These are phyloP conservation scores for Papilio xuthus DNA, from an alignment of 1,140 invertebrate species.

Conservation along the genomic window DNA sequence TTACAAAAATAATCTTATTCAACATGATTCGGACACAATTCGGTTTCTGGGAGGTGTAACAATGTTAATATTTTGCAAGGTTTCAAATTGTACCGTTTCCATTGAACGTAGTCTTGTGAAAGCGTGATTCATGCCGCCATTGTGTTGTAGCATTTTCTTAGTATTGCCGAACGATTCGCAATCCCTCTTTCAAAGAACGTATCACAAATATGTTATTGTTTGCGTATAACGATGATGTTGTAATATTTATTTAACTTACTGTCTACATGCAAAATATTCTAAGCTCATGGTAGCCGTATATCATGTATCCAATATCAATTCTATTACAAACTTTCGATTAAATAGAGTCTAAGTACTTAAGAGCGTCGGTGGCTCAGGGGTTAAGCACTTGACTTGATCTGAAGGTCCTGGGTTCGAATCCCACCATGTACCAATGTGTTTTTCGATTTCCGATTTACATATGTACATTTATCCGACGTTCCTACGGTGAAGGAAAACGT, in stretches of 20 bases:
- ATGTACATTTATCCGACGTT: too few relatives aligned
- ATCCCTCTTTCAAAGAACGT: slow-evolving; percentile 2
- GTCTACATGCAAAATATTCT: not conserved
- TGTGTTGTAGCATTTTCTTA: slow-evolving; percentile 31
- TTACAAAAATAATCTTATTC: not conserved
- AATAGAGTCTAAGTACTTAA: too few relatives aligned
- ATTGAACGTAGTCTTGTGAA: slow-evolving; percentile 33
- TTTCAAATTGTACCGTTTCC: slow-evolving; percentile 34
- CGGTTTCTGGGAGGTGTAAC: slow-evolving; percentile 7
- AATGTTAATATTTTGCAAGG: slow-evolving; percentile 38
- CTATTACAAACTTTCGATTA: too few relatives aligned
- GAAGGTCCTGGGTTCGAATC: too few relatives aligned
- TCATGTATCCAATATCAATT: too few relatives aligned
- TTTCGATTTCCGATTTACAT: too few relatives aligned
- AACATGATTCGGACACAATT: not conserved
- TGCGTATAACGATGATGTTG: not conserved
- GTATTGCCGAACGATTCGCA: slow-evolving; percentile 22
- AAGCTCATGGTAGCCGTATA: not conserved
- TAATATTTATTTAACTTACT: slow-evolving; percentile 9
- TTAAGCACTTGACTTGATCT: too few relatives aligned
- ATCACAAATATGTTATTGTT: slow-evolving; percentile 18
- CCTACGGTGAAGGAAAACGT: too few relatives aligned
- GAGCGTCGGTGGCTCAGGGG: too few relatives aligned
- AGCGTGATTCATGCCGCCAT: slow-evolving; percentile 33
- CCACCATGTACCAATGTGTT: too few relatives aligned